Percentiles rank a stretch among this genome's conserved stretches.
phyloP scores from a whole-genome alignment of 2,797 vertebrate genomes.

The Hoplostethus mediterraneus region DNA sequence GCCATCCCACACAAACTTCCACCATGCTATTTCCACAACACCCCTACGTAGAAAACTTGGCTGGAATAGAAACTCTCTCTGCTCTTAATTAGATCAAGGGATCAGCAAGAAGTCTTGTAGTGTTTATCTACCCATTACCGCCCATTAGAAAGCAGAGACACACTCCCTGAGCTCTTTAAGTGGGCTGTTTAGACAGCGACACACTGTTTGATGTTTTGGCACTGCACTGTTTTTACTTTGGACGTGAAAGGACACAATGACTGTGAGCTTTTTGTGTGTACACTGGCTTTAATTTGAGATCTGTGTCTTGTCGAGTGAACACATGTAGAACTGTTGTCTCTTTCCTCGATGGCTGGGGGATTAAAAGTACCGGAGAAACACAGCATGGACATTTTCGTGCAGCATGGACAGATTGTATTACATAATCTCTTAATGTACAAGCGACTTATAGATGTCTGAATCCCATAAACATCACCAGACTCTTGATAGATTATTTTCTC shows the following conservation, averaged over 20 bases:
- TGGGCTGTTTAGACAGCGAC: slow-evolving; percentile 60
- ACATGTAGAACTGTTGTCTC: slow-evolving; percentile 12
- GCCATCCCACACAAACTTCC: slow-evolving; percentile 50
- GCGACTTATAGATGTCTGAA: too few species aligned
- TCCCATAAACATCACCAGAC: too few species aligned
- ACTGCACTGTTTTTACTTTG: slow-evolving; percentile 30
- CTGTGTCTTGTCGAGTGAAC: slow-evolving; percentile 16
- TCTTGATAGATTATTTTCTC: too few species aligned
- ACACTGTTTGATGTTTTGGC: slow-evolving; percentile 65
- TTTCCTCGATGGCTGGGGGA: neutral
- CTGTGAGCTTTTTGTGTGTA: slow-evolving; percentile 24
- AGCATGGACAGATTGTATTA: slow-evolving; percentile 1
- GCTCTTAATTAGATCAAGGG: slow-evolving; percentile 75
- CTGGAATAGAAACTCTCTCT: slow-evolving; percentile 63
- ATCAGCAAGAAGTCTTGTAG: slow-evolving; percentile 61
- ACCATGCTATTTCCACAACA: slow-evolving; percentile 43
- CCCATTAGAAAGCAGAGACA: slow-evolving; percentile 68
- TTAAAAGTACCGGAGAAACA: neutral
- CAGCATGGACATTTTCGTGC: neutral
- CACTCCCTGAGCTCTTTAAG: slow-evolving; percentile 67
- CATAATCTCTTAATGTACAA: neutral
- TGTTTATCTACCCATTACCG: slow-evolving; percentile 75
- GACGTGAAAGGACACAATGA: slow-evolving; percentile 49
- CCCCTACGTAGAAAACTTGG: slow-evolving; percentile 55
- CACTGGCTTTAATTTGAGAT: slow-evolving; percentile 39